phyloP scores from a whole-genome alignment of 2,888 invertebrate species.

The Leptopterna dolabrata region DNA sequence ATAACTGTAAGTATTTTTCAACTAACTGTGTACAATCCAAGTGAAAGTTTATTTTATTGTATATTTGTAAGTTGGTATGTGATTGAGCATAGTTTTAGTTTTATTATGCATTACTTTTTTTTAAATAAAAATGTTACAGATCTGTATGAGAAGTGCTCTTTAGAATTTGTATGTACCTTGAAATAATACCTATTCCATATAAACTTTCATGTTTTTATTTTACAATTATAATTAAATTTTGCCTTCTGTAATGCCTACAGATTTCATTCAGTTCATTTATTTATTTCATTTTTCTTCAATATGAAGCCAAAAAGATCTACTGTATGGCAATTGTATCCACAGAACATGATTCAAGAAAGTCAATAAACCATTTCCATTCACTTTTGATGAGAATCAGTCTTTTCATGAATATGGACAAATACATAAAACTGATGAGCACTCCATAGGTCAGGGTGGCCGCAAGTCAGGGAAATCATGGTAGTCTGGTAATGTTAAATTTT shows the following conservation, averaged over 20 bases:
- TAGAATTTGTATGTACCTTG: neutral
- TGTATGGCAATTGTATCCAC: neutral
- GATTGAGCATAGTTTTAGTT: neutral
- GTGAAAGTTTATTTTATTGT: conserved; percentile 20
- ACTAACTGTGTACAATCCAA: conserved; percentile 22
- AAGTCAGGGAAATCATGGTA: no score
- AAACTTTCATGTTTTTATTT: neutral
- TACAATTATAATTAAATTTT: neutral
- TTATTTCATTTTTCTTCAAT: neutral
- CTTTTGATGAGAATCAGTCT: neutral
- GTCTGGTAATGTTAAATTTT: no score
- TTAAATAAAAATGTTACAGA: neutral
- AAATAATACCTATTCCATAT: neutral
- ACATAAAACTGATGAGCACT: no score
- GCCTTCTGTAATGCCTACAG: neutral
- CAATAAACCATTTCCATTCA: neutral
- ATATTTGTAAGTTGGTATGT: conserved; percentile 21
- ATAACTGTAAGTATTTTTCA: conserved; percentile 20
- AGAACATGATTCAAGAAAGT: neutral
- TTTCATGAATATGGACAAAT: no score
- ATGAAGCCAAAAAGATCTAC: neutral
- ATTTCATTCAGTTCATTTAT: neutral
- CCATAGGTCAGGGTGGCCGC: no score
- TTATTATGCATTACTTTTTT: neutral
- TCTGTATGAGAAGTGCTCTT: neutral